Evolutionary conservation across 1,140 invertebrate genomes (phyloP).

Genomic region (Megalonaias nervosa): DNA sequence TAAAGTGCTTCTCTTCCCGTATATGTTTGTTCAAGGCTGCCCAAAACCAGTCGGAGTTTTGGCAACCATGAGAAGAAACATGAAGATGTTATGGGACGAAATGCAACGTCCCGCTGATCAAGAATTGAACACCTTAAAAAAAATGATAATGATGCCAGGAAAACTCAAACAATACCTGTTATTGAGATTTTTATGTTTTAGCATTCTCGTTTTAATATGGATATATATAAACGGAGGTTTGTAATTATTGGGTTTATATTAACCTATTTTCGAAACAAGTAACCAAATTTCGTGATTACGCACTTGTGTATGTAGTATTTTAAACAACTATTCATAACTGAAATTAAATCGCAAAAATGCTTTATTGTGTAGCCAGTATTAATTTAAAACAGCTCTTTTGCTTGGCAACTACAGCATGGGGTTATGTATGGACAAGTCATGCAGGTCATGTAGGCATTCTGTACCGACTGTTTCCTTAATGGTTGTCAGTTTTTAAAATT

Average conservation of each 20-base stretch:
- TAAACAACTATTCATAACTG: background rate
- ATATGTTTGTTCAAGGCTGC: too few relatives aligned
- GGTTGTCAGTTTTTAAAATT: too few relatives aligned
- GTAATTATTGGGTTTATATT: background rate
- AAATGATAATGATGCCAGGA: too few relatives aligned
- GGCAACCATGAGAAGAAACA: background rate
- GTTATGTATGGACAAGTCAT: background rate
- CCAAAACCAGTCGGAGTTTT: background rate
- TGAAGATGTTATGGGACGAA: background rate
- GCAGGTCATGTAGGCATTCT: too few relatives aligned
- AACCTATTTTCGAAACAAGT: background rate
- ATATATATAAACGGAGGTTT: conserved; percentile 43
- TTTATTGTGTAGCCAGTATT: background rate
- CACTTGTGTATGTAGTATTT: background rate
- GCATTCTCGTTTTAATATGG: conserved; percentile 34
- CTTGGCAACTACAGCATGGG: background rate
- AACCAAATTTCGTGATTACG: background rate
- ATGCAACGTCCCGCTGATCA: background rate
- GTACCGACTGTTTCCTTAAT: too few relatives aligned
- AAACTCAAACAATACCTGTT: conserved; percentile 26
- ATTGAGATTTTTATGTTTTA: conserved; percentile 12
- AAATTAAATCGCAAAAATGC: background rate
- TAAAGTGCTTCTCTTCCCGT: too few relatives aligned
- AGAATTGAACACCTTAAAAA: too few relatives aligned
- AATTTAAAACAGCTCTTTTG: background rate